Percentiles rank a stretch among this genome's conserved stretches.
These are phyloP conservation scores for Macrobrachium nipponense DNA, from an alignment of 1,140 invertebrate genomes.

Conservation along the genomic window DNA sequence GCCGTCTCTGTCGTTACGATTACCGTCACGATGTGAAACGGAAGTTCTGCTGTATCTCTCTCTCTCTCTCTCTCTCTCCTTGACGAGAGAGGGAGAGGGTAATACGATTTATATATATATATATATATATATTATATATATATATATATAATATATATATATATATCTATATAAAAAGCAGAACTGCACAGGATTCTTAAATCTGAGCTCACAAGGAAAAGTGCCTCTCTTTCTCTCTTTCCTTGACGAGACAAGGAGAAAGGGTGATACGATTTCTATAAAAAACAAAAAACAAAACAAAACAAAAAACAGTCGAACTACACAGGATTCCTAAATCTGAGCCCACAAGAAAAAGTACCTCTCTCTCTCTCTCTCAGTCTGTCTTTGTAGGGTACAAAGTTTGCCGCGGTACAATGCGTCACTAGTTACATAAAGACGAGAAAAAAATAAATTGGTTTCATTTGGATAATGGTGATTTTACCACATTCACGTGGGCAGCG, in stretches of 20 bases:
- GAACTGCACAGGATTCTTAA: background rate
- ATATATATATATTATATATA: background rate
- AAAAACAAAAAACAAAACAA: too few species aligned
- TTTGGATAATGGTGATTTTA: too few species aligned
- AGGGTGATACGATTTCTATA: too few species aligned
- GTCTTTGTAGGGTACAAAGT: background rate
- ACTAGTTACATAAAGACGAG: too few species aligned
- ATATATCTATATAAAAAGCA: background rate
- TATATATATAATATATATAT: background rate
- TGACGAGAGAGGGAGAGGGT: too few species aligned
- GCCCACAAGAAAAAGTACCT: background rate
- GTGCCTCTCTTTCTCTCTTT: background rate
- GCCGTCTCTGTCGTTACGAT: background rate
- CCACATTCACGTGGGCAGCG: too few species aligned
- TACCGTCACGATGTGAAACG: background rate
- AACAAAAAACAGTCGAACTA: too few species aligned
- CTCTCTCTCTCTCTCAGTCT: background rate
- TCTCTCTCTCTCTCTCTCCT: conserved; percentile 36
- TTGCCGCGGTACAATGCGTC: too few species aligned
- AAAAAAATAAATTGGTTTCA: too few species aligned
- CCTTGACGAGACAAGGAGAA: too few species aligned
- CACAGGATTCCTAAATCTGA: too few species aligned
- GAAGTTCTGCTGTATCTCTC: background rate
- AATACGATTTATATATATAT: background rate
- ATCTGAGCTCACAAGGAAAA: background rate